Percentiles rank a stretch among this genome's conserved stretches.
Conservation (phyloP, 2,888 invertebrate genomes). For the Caenorhabditis angaria region DNA sequence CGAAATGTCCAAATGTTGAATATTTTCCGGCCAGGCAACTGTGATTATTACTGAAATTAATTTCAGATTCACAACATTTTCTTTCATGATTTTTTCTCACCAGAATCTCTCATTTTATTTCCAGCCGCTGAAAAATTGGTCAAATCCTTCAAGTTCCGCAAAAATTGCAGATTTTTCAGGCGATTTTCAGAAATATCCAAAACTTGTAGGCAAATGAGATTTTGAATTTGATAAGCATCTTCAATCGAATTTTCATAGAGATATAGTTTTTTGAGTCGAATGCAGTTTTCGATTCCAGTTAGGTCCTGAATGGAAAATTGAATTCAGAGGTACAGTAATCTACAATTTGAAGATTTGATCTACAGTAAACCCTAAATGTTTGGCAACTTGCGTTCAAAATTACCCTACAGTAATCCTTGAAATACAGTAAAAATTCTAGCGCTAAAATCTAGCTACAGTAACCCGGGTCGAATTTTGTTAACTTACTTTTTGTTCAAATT, state of each 20-base stretch:
- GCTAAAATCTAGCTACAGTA: too few relatives aligned
- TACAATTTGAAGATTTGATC: too few relatives aligned
- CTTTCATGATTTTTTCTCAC: slow-evolving; percentile 14
- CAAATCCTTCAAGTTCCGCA: slow-evolving; percentile 42
- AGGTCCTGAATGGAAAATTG: slow-evolving; percentile 41
- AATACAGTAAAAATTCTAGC: too few relatives aligned
- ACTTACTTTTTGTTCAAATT: too few relatives aligned
- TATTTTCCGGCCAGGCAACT: slow-evolving; percentile 56
- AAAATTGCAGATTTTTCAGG: slow-evolving; percentile 48
- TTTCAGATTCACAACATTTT: too few relatives aligned
- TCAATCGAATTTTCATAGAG: slow-evolving; percentile 64
- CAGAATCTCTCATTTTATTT: slow-evolving; percentile 53
- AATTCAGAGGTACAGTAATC: too few relatives aligned
- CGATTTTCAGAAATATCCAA: slow-evolving; percentile 42
- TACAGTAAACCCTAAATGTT: too few relatives aligned
- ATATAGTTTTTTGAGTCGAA: slow-evolving; percentile 54
- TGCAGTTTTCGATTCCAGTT: slow-evolving; percentile 59
- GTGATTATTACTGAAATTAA: slow-evolving; percentile 21
- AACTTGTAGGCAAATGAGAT: slow-evolving; percentile 46
- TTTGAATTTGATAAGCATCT: slow-evolving; percentile 39
- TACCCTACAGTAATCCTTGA: too few relatives aligned
- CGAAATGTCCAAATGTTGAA: slow-evolving; percentile 59
- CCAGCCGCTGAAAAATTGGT: slow-evolving; percentile 51
- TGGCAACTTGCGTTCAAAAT: too few relatives aligned
- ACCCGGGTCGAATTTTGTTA: too few relatives aligned